Base-by-base conservation (phyloP, 2,888 invertebrate genomes). In the Nemotelus pantherinus region DNA sequence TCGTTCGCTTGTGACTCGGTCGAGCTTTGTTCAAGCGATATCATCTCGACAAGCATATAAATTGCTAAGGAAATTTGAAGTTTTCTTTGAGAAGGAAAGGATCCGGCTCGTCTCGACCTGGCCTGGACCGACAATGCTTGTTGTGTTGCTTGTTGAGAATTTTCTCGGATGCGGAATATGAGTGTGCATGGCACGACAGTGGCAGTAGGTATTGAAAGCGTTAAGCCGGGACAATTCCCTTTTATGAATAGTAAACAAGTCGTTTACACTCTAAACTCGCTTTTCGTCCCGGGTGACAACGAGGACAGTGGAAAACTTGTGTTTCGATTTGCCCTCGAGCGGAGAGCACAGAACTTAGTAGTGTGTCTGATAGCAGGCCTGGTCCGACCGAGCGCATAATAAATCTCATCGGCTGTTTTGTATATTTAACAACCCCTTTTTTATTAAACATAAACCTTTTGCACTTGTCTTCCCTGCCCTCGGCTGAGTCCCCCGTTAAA, bases 171-270 rank as follows among this genome's bases (percentile, higher is more conserved):
- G 60, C 60, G 39, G 39, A 25, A 25, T 25, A 25, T 25, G 25
- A 25, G 64, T 64, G 43, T 64, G 5, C 64, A n/a, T 48, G 67
- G n/a, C 1, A 50, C 7, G n/a, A 25, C 25, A 57, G 9, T 25
- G 25, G 25, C 25, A 6, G n/a, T 65, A 45, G 7, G 57, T 48
- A 74, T 74, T 74, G 60, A 60, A 43, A 74, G 63, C 74, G 63
- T n/a, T 74, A 74, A 74, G 74, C 63, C 60, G 48, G 74, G 74
- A 74, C 74, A 63, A 74, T 74, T 57, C 74, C 60, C 74, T 74
- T 74, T 74, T 74, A 74, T 74, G 74, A 74, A 74, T 74, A 74
- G 74, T 74, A 74, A 74, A 74, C 74, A 74, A 74, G 60, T 74
- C 74, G 74, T 74, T 74, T 74, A 63, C 74, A 74, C 74, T 60